Base-by-base conservation (phyloP, 2,888 invertebrate genomes). In the Mactromeris polynyma region DNA sequence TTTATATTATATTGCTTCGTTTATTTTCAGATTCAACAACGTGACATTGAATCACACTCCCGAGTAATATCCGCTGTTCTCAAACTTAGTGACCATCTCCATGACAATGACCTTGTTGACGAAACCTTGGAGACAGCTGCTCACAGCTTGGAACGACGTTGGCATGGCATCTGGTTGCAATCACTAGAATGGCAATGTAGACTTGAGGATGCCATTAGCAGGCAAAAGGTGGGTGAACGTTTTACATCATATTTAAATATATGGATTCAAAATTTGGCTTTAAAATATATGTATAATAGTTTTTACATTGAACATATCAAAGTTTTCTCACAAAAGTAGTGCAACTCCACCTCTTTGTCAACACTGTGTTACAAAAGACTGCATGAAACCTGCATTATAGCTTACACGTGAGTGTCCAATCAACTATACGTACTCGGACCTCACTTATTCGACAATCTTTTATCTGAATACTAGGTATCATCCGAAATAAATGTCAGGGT, bases 121-220 rank as follows among this genome's bases (percentile, higher is more conserved):
- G 93, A 94, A 79, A 89, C 92, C 64, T 91, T 95, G 46, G 97
- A 97, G 94, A 97, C 97, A 95, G 97, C 97, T 89, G 98, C 98
- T 91, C 97, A 97, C 87, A 98, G 98, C 91, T 97, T 99, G 94
- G 98, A 99, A 97, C 97, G 98, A 91, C 98, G 98, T 96, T 99
- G 98, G 98, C 99, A 99, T 97, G 97, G 98, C 94, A 97, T 99
- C 94, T 99, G 98, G 97, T 97, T 99, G 95, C 97, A 98, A 95
- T 98, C 98, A 86, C 97, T 99, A 95, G 99, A 99, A 97, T 98
- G 98, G 98, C 98, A 98, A 97, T 98, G 98, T 97, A 98, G 98
- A 96, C 97, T 99, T 96, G 99, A 99, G 97, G 98, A 96, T 93
- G 96, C 95, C 84, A 93, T 96, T 89, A 93, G 92, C 86, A 92